These are phyloP conservation scores for Strongylocentrotus purpuratus DNA, from an alignment of 35 echinoderm and acorn worm genomes.

Conservation along the genomic window DNA sequence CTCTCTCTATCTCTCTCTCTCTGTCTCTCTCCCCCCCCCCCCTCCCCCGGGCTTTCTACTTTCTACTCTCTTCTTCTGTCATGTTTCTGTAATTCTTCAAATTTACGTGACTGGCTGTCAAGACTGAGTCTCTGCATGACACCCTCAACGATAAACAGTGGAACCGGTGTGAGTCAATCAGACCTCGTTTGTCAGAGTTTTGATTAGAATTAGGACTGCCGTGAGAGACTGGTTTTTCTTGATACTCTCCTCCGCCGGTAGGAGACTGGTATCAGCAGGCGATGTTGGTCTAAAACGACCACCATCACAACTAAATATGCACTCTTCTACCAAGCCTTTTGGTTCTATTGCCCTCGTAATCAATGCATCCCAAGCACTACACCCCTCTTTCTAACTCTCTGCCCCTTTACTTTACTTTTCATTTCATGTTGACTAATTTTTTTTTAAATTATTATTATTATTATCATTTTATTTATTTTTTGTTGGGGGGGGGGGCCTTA, in stretches of 20 bases:
- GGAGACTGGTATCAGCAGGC: neutral
- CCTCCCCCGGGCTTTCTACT: neutral
- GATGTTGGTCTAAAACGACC: neutral
- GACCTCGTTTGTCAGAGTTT: conserved; percentile 2
- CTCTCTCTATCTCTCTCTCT: neutral
- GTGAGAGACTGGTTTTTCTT: neutral
- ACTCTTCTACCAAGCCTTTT: too few relatives aligned
- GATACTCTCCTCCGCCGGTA: neutral
- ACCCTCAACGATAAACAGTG: conserved; percentile 8
- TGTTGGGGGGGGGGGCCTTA: too few relatives aligned
- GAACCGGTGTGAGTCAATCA: neutral
- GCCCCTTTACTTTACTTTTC: too few relatives aligned
- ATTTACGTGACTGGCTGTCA: neutral
- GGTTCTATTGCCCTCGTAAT: too few relatives aligned
- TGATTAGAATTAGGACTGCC: neutral
- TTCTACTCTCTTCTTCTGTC: neutral
- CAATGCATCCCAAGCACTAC: too few relatives aligned
- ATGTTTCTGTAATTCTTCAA: neutral
- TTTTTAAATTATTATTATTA: too few relatives aligned
- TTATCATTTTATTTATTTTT: too few relatives aligned
- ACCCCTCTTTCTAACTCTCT: too few relatives aligned
- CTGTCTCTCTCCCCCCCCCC: neutral
- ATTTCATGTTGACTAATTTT: too few relatives aligned
- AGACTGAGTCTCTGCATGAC: neutral
- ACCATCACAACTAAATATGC: neutral